Percentiles rank a stretch among this genome's conserved stretches.
Conservation (phyloP, 2,888 invertebrate species). For the Yponomeuta malinellus region DNA sequence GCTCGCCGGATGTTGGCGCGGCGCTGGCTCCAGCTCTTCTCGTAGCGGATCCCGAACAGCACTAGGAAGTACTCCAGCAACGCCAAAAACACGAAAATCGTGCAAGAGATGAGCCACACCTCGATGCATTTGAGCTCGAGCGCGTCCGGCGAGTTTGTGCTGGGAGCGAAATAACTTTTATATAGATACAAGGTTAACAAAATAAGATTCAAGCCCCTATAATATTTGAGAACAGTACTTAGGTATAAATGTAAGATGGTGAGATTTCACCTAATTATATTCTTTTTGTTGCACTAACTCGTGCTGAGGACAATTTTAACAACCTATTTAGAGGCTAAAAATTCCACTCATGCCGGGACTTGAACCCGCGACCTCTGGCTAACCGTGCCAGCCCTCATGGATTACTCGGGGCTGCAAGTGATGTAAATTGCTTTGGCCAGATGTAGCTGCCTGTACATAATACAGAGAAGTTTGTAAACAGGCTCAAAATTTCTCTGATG, state of each 20-base stretch:
- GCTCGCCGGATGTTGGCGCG: conserved; percentile 58
- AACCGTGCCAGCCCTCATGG: no score
- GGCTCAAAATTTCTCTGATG: no score
- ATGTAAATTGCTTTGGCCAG: no score
- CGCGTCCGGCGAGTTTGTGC: conserved; percentile 79
- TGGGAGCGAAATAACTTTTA: conserved; percentile 32
- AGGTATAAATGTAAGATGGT: neutral
- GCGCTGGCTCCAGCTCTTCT: conserved; percentile 77
- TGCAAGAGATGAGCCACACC: conserved; percentile 80
- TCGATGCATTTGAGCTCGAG: conserved; percentile 79
- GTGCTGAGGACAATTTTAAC: no score
- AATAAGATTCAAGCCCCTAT: neutral
- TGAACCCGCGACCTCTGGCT: no score
- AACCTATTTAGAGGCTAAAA: no score
- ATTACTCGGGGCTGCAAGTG: no score
- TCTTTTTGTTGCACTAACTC: no score
- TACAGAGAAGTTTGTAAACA: no score
- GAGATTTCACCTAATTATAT: no score
- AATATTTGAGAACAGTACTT: neutral
- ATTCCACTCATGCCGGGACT: no score
- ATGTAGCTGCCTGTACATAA: no score
- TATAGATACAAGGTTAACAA: neutral
- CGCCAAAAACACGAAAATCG: conserved; percentile 78
- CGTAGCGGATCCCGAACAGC: conserved; percentile 79
- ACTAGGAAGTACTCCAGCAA: conserved; percentile 79